phyloP scores from a whole-genome alignment of 1,140 invertebrate species.

The Brachionus plicatilis region DNA sequence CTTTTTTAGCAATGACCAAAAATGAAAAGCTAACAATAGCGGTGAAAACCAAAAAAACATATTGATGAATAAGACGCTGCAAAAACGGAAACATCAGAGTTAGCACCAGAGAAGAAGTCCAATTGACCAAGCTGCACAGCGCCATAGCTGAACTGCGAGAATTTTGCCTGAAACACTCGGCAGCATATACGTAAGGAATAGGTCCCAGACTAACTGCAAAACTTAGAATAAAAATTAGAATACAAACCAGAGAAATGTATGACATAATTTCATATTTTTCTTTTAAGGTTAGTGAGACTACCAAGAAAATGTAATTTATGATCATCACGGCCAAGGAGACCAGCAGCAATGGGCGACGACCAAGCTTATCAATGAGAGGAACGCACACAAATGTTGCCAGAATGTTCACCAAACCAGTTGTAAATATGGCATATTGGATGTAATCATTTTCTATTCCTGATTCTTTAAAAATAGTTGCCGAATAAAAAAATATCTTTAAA shows the following conservation, averaged over 20 bases:
- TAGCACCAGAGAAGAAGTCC: conserved; percentile 43
- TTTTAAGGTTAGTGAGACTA: conserved; percentile 63
- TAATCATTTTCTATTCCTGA: conserved; percentile 55
- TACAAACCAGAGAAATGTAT: conserved; percentile 69
- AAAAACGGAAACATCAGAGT: conserved; percentile 43
- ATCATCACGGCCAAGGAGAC: conserved; percentile 71
- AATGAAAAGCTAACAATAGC: conserved; percentile 50
- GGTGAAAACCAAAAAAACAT: conserved; percentile 60
- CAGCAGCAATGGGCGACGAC: conserved; percentile 72
- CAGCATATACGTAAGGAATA: conserved; percentile 84
- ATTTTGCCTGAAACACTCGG: conserved; percentile 91
- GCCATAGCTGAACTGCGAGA: conserved; percentile 93
- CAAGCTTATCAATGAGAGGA: conserved; percentile 66
- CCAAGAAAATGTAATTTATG: conserved; percentile 88
- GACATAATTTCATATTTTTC: conserved; percentile 66
- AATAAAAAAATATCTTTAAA: conserved; percentile 81
- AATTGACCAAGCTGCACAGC: conserved; percentile 58
- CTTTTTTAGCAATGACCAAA: conserved; percentile 49
- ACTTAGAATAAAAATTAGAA: conserved; percentile 75
- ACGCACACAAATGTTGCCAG: conserved; percentile 72
- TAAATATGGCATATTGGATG: conserved; percentile 72
- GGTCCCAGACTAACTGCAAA: conserved; percentile 83
- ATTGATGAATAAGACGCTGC: conserved; percentile 62
- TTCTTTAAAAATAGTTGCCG: conserved; percentile 63
- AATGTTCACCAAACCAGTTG: conserved; percentile 78